Percentiles rank a stretch among this genome's conserved stretches.
phyloP scores from a whole-genome alignment of 2,888 invertebrate genomes.

The Merodon equestris region DNA sequence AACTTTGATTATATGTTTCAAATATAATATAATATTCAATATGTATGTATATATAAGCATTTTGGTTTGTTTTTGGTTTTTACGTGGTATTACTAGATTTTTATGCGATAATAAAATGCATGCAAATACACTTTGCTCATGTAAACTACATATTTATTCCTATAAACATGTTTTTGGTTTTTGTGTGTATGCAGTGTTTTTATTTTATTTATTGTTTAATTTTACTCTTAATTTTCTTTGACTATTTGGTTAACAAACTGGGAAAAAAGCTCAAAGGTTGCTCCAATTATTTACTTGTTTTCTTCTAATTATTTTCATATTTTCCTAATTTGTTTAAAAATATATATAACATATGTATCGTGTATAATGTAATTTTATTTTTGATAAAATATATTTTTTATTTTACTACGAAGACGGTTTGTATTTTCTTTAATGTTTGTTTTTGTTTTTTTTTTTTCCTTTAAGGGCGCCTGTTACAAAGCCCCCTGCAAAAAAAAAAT shows the following conservation, averaged over 20 bases:
- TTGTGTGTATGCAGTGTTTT: constrained; percentile 28
- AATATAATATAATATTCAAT: constrained; percentile 61
- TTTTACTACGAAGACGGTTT: constrained; percentile 67
- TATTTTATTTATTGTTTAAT: constrained; percentile 31
- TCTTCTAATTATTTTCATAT: constrained; percentile 28
- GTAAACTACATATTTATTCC: constrained; percentile 33
- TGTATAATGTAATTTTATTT: constrained; percentile 52
- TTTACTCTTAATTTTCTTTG: constrained; percentile 48
- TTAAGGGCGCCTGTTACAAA: constrained; percentile 48
- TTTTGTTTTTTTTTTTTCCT: constrained; percentile 38
- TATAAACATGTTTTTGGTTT: not conserved
- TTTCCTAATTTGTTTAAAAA: constrained; percentile 50
- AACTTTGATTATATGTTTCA: constrained; percentile 65
- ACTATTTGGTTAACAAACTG: constrained; percentile 67
- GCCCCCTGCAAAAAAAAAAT: constrained; percentile 40
- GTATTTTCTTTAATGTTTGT: constrained; percentile 16
- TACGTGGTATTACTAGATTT: constrained; percentile 15
- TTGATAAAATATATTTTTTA: constrained; percentile 54
- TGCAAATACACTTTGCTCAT: constrained; percentile 53
- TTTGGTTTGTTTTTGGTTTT: constrained; percentile 36
- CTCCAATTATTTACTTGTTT: constrained; percentile 38
- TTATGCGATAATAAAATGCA: constrained; percentile 61
- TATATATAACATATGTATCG: constrained; percentile 68
- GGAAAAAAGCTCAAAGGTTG: constrained; percentile 66
- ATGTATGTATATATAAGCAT: constrained; percentile 61